These are phyloP conservation scores for Naja naja DNA, from an alignment of 2,113 vertebrate species.

Conservation along the genomic window DNA sequence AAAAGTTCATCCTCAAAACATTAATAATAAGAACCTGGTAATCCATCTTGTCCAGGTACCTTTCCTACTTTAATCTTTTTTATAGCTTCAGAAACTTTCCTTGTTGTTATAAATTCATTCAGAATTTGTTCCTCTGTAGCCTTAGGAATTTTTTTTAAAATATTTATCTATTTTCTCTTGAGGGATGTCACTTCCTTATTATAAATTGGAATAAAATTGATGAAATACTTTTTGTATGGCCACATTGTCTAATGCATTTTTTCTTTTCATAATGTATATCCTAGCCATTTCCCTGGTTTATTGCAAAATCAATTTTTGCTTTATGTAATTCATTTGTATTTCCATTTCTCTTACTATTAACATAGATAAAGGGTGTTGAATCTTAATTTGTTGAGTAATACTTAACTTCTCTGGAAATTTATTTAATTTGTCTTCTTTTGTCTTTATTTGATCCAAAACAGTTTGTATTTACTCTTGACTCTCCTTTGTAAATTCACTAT, in stretches of 20 bases:
- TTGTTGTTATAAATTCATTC: background rate
- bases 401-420: background rate
- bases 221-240: background rate
- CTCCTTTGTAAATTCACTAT: background rate
- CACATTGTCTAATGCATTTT: background rate
- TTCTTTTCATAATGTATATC: background rate
- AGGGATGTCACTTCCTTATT: background rate
- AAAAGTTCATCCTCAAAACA: background rate
- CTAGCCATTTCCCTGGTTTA: background rate
- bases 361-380: background rate
- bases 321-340: background rate
- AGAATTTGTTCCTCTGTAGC: background rate
- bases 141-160: too few species aligned
- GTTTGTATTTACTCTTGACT: background rate
- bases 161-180: background rate
- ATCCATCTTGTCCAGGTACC: background rate
- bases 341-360: background rate
- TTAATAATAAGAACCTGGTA: background rate
- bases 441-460: background rate
- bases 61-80: background rate
- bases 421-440: background rate
- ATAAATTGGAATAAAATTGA: background rate
- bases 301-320: background rate
- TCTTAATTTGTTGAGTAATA: background rate
- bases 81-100: background rate